Base-by-base conservation (phyloP, 2,113 vertebrate genomes). In the Scartelaos histophorus region DNA sequence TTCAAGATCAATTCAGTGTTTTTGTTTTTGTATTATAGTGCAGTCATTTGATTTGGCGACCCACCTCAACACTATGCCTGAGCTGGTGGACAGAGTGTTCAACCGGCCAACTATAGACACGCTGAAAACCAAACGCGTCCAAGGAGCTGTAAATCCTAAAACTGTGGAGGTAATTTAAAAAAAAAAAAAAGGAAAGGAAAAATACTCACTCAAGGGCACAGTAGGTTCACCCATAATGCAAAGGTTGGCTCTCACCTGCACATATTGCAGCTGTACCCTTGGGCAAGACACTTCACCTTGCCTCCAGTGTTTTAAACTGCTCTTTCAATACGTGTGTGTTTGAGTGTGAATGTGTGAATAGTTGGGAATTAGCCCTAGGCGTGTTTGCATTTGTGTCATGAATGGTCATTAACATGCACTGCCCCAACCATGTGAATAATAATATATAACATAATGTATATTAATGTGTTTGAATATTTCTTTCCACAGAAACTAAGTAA, bases 21-120 rank as follows among this genome's bases (percentile, higher is more conserved):
- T 13, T 7, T 38, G 35, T 4, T 22, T 65, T 10, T 87, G 17
- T 65, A 70, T 79, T 82, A 82, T 71, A 99, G 98, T 97, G 81
- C 12, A 87, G 46, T 85, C 90, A 17, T 99, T 99, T 90, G 93
- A 98, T 81, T 67, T 99, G 82, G 95, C 94, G 3, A 73, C 82
- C 49, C 97, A 93, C 47, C 94, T 99, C 62, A 90, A 94, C 66
- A 98, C 97, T 0, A 89, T 87, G 5, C 97, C 96, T 0, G 95
- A 97, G 82, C 90, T 99, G 0, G 88, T 99, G 16, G 80, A 89
- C 34, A 85, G 98, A 89, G 93, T 94, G 61, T 99, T 94, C 87
- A 99, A 99, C 85, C 91, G 98, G 71, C 97, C 98, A 0, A 96
- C 93, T 17, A 74, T 98, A 70, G 90, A 95, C 51, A 96, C 93